These are phyloP conservation scores for Coelopa frigida DNA, from an alignment of 1,140 invertebrate species.

Conservation along the genomic window DNA sequence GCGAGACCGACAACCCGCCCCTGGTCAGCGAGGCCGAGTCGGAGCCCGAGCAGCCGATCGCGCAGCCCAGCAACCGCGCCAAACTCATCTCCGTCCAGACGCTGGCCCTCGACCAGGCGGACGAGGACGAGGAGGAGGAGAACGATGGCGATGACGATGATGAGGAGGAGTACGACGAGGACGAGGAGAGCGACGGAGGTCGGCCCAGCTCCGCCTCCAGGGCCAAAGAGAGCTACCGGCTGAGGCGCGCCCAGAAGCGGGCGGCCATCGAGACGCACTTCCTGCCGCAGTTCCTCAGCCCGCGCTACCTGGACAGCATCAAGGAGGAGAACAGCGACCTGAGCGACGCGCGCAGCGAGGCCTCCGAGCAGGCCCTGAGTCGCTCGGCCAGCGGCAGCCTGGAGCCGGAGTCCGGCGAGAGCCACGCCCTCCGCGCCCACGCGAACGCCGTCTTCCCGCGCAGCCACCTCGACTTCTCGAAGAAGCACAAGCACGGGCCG, in stretches of 20 bases:
- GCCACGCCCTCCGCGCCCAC: conserved; percentile 14
- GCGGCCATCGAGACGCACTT: conserved; percentile 50
- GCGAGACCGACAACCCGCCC: conserved; percentile 25
- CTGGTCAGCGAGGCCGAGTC: conserved; percentile 35
- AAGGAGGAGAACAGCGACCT: conserved; percentile 54
- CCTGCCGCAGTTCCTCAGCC: conserved; percentile 49
- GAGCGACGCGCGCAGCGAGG: conserved; percentile 25
- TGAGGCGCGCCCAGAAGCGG: conserved; percentile 46
- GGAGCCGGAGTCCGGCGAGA: conserved; percentile 6
- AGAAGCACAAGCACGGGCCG: conserved; percentile 12
- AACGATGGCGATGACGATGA: conserved; percentile 17
- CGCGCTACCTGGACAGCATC: conserved; percentile 55
- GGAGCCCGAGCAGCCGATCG: conserved; percentile 20
- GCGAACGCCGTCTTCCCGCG: conserved; percentile 30
- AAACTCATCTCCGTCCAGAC: conserved; percentile 1
- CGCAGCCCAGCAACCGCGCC: background rate
- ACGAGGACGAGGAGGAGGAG: too few species aligned
- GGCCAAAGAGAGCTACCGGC: conserved; percentile 9
- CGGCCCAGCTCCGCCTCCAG: background rate
- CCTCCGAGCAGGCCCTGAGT: conserved; percentile 4
- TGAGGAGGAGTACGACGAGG: conserved; percentile 10
- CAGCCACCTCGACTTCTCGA: conserved; percentile 34
- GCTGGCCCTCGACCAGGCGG: conserved; percentile 7
- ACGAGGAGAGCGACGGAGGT: background rate
- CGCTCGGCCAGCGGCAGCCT: conserved; percentile 6